Percentiles rank a stretch among this genome's conserved stretches.
Evolutionary conservation across 2,797 vertebrate genomes (phyloP).

Genomic region (Rhadinocentrus ornatus): DNA sequence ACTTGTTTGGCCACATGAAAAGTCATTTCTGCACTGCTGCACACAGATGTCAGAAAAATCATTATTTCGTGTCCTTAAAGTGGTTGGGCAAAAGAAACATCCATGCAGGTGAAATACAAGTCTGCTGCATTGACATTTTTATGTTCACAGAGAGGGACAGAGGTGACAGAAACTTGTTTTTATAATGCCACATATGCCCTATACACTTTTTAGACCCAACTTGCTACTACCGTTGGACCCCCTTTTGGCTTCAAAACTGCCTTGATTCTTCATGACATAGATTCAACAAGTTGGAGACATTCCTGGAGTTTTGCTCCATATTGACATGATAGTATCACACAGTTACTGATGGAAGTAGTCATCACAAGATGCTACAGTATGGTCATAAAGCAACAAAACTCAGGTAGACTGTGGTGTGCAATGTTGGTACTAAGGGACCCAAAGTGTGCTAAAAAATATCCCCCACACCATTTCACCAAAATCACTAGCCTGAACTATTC

Average conservation of each 20-base stretch:
- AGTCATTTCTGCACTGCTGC: conserved; percentile 8
- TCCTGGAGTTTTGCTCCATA: background rate
- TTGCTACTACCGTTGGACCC: background rate
- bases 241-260: background rate
- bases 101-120: background rate
- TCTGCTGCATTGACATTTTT: conserved; percentile 14
- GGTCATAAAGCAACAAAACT: too few relatives aligned
- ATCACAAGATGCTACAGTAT: too few relatives aligned
- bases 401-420: too few relatives aligned
- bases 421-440: too few relatives aligned
- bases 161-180: background rate
- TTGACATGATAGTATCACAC: background rate
- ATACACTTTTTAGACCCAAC: background rate
- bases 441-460: too few relatives aligned
- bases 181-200: background rate
- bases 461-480: too few relatives aligned
- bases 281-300: background rate
- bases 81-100: conserved; percentile 11
- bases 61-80: background rate
- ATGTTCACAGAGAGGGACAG: conserved; percentile 1
- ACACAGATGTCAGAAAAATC: conserved; percentile 6
- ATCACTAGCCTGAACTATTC: too few relatives aligned
- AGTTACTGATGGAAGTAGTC: too few relatives aligned
- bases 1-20: conserved; percentile 12
- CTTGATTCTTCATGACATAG: background rate